Evolutionary conservation across 2,888 invertebrate species (phyloP), one percentile per base, ranked within the genome.

Genomic region (Trachelus troglodyta): DNA sequence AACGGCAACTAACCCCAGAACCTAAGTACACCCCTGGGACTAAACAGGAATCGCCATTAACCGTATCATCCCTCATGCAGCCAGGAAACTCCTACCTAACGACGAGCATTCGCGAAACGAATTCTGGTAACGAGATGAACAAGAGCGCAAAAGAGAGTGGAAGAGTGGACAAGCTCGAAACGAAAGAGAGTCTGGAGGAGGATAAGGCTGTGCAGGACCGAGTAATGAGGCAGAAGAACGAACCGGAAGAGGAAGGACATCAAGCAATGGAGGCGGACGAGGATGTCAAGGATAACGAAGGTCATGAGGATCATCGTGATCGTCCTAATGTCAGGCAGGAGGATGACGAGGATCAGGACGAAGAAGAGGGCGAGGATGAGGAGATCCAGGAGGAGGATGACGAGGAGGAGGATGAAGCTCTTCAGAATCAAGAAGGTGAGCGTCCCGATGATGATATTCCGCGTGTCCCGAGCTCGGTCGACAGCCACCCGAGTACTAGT

Each of bases 381-480:
- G 89, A 88, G 74, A 87, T 87, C 75, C 88, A 87, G 75, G 85
- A 86, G 77, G 85, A 83, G 31, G 83, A 82, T 34, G 77, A 76
- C 34, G 79, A 79, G 33, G 76, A 79, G 37, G 89, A 89, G 87
- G 89, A 88, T 87, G 88, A 89, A 75, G 73, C 79, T 74, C 74
- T 77, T 83, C 80, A 81, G 79, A 77, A 85, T 83, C 81, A 83
- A 82, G 84, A 85, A 84, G 84, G 85, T 85, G 85, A 85, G 84
- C 83, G 82, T 81, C 83, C 85, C 79, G 84, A 85, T 82, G 89
- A 87, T 88, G 85, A 85, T 85, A 86, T 89, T 87, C 86, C 90
- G 89, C 87, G 89, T 88, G 86, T 93, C 93, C 92, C 92, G 82
- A 93, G 93, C 91, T 93, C 93, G 82, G 92, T 93, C 83, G 93